Base-by-base conservation (phyloP, 2,888 invertebrate species). In the Xylocampa areola region DNA sequence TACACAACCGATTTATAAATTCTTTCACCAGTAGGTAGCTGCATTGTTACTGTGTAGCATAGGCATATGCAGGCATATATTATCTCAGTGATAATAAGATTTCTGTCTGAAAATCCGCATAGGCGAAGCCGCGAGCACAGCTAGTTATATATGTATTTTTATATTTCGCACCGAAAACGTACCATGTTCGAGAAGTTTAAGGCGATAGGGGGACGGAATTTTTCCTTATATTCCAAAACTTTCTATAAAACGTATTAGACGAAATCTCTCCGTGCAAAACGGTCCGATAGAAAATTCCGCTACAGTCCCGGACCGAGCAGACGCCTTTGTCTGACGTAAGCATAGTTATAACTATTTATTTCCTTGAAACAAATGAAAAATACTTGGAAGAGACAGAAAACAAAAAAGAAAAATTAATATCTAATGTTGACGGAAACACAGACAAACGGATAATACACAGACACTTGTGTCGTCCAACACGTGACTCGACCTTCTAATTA, bases 401-500 rank as follows among this genome's bases (percentile, higher is more conserved):
- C 61, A 49, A 21, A 51, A 59, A 50, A 35, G 11, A 27, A 44
- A 40, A 40, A 50, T 62, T 55, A 49, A 64, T 53, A 64, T 40
- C 43, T 37, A 32, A 51, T 45, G 57, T 48, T 51, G 41, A 32
- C 19, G 36, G 35, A 27, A 35, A 27, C 14, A 55, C 55, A 43
- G 50, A 59, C 29, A 41, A 23, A 45, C 11, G 6, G 29, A 11
- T 30, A 30, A 54, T 47, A 50, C 54, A 30, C 57, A 47, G 45
- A 39, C 41, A 35, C 41, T 49, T 27, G 36, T 49, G 13, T 32
- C 13, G 11, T n/a, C 17, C 30, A 63, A 49, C 49, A 66, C 37
- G 17, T 64, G 53, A 41, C 61, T 48, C 32, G 33, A 36, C 51
- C 45, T 30, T 16, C 48, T 45, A 49, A 45, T 69, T 63, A 63